phyloP scores from a whole-genome alignment of 2,888 invertebrate species.

The Rhaphigaster nebulosa region DNA sequence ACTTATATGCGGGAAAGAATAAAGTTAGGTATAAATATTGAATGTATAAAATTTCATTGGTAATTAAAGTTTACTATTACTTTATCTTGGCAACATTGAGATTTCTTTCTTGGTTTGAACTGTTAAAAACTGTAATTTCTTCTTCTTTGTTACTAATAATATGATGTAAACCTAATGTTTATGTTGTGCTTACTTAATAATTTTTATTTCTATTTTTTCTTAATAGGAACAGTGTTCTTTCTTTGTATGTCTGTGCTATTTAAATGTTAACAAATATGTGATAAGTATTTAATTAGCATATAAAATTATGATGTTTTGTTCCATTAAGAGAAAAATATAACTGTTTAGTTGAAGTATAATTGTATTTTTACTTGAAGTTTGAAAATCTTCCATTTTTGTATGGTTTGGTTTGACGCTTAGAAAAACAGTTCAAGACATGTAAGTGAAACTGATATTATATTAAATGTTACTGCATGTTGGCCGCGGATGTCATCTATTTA shows the following conservation, averaged over 20 bases:
- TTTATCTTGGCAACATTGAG: background rate
- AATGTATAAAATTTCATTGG: background rate
- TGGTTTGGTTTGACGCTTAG: background rate
- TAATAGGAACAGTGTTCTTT: background rate
- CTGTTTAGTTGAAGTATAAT: constrained; percentile 10
- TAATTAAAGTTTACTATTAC: background rate
- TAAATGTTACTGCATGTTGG: constrained; percentile 22
- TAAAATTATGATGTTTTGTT: background rate
- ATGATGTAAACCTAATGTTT: background rate
- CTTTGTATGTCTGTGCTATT: background rate
- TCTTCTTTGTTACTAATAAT: background rate
- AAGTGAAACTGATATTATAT: constrained; percentile 31
- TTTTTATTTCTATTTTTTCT: background rate
- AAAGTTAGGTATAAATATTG: background rate
- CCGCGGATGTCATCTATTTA: background rate
- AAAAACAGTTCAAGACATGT: constrained; percentile 36
- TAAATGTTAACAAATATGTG: constrained; percentile 8
- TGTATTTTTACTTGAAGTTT: constrained; percentile 32
- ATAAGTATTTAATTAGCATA: background rate
- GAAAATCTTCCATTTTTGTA: constrained; percentile 5
- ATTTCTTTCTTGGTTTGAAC: background rate
- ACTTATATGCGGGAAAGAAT: background rate
- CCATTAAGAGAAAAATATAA: background rate
- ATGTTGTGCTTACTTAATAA: background rate
- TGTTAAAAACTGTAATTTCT: background rate